Evolutionary conservation across 2,113 vertebrate species (phyloP).

Genomic region (Takifugu flavidus): DNA sequence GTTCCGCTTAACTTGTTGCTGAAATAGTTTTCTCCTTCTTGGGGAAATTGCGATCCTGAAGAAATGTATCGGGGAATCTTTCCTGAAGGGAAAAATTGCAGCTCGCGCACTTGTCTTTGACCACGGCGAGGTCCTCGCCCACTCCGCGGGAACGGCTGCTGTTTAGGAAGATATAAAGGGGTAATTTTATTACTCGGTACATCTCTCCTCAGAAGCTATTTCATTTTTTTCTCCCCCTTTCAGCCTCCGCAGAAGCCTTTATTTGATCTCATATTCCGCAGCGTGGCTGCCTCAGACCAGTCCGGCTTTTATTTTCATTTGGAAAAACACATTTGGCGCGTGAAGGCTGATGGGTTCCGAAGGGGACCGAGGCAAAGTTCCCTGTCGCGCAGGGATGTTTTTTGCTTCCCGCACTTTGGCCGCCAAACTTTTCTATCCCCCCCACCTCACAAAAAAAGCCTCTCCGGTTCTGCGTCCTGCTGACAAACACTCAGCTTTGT

Average conservation of each 20-base stretch:
- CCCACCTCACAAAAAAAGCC: slow-evolving; percentile 15
- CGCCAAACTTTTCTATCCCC: slow-evolving; percentile 59
- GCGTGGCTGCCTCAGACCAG: slow-evolving; percentile 76
- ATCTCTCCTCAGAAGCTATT: slow-evolving; percentile 78
- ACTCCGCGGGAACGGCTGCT: slow-evolving; percentile 74
- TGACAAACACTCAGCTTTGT: slow-evolving; percentile 19
- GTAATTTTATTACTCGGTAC: slow-evolving; percentile 82
- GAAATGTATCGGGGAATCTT: slow-evolving; percentile 76
- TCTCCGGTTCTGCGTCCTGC: neutral
- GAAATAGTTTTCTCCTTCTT: slow-evolving; percentile 75
- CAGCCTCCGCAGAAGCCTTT: slow-evolving; percentile 77
- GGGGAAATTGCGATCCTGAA: slow-evolving; percentile 73
- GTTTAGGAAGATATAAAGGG: slow-evolving; percentile 82
- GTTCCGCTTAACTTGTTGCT: slow-evolving; percentile 75
- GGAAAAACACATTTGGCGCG: slow-evolving; percentile 81
- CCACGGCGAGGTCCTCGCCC: slow-evolving; percentile 72
- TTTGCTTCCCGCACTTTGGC: slow-evolving; percentile 38
- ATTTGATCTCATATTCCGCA: slow-evolving; percentile 83
- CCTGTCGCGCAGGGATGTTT: slow-evolving; percentile 61
- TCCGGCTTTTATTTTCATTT: slow-evolving; percentile 82
- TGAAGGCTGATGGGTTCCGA: slow-evolving; percentile 64
- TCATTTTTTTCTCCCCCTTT: slow-evolving; percentile 72
- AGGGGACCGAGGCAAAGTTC: slow-evolving; percentile 52
- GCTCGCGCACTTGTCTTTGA: slow-evolving; percentile 78
- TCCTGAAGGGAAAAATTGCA: slow-evolving; percentile 75